A percentile compares a stretch with the other conserved stretches of the same genome.
Conservation (phyloP, 2,797 vertebrate genomes). For the Pterois miles region DNA sequence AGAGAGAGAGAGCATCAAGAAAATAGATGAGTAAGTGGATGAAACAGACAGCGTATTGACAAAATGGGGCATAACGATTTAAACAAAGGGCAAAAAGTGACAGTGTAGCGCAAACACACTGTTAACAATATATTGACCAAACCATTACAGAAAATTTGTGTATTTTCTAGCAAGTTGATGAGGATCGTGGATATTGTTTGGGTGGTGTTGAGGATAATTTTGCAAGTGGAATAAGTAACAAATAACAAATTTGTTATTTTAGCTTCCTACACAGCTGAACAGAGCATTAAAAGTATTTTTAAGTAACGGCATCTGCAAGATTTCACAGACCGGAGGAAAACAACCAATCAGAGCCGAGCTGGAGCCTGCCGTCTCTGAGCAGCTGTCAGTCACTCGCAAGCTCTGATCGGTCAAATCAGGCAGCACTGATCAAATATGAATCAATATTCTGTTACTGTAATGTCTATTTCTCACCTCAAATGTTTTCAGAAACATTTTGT, state of each 20-base stretch:
- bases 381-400: too few relatives aligned
- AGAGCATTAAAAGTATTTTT: conserved; percentile 12
- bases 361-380: too few relatives aligned
- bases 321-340: too few relatives aligned
- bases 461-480: too few relatives aligned
- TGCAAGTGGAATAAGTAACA: not conserved
- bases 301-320: too few relatives aligned
- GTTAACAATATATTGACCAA: conserved; percentile 47
- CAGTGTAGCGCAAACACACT: conserved; percentile 31
- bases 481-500: too few relatives aligned
- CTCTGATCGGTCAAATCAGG: too few relatives aligned
- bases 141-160: conserved; percentile 20
- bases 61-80: conserved; percentile 35
- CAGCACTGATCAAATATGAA: too few relatives aligned
- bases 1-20: not conserved
- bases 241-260: conserved; percentile 28
- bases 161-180: conserved; percentile 22
- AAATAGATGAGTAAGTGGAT: conserved; percentile 38
- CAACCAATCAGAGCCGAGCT: too few relatives aligned
- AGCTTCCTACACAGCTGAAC: conserved; percentile 13
- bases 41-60: conserved; percentile 37
- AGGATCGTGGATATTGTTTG: conserved; percentile 18
- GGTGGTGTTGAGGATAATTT: conserved; percentile 5
- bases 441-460: too few relatives aligned
- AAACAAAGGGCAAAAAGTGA: not conserved